phyloP scores from a whole-genome alignment of 2,888 invertebrate genomes.

The Trichopoda pennipes region DNA sequence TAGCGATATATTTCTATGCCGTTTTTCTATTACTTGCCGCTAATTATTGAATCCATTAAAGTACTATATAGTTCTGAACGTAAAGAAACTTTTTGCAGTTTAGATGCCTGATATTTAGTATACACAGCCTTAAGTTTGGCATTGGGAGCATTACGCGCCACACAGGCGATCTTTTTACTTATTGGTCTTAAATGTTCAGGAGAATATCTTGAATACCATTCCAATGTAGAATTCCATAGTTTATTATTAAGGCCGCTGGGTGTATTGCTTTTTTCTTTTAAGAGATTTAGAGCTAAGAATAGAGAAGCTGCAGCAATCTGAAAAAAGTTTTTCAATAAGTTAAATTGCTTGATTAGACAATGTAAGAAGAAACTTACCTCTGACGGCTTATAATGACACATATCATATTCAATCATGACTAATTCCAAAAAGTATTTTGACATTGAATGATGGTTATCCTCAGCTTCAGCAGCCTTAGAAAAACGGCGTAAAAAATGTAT shows the following conservation, averaged over 20 bases:
- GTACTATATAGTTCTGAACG: constrained; percentile 83
- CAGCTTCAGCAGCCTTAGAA: constrained; percentile 83
- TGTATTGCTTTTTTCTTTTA: constrained; percentile 74
- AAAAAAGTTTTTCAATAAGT: background rate
- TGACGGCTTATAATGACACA: constrained; percentile 91
- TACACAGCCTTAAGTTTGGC: constrained; percentile 87
- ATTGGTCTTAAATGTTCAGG: constrained; percentile 86
- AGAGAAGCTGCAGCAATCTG: constrained; percentile 80
- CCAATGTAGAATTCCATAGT: constrained; percentile 88
- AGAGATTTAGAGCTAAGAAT: constrained; percentile 77
- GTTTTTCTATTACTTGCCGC: constrained; percentile 38
- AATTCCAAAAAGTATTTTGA: constrained; percentile 96
- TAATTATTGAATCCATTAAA: constrained; percentile 77
- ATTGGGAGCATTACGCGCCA: constrained; percentile 86
- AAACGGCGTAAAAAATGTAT: constrained; percentile 93
- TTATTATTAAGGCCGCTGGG: constrained; percentile 76
- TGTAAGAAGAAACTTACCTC: constrained; percentile 83
- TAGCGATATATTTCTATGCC: constrained; percentile 5
- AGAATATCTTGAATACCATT: constrained; percentile 88
- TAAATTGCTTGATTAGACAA: background rate
- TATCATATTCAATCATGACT: constrained; percentile 88
- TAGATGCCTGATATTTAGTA: constrained; percentile 84
- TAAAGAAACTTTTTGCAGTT: constrained; percentile 85
- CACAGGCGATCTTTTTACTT: constrained; percentile 85
- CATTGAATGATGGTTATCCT: constrained; percentile 87